These are phyloP conservation scores for Lota lota DNA, from an alignment of 2,113 vertebrate genomes.

Conservation along the genomic window DNA sequence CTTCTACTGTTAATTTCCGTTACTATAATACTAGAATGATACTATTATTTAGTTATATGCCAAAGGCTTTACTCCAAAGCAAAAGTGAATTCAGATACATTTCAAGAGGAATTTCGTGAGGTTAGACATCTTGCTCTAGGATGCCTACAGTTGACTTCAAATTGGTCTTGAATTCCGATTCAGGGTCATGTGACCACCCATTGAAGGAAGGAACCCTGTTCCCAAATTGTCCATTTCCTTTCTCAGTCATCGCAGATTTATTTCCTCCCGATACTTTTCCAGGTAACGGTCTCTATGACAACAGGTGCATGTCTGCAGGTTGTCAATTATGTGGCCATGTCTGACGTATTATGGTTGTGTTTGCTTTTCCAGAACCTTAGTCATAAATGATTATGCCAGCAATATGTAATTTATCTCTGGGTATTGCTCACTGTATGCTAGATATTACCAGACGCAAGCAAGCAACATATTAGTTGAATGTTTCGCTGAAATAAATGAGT, in stretches of 20 bases:
- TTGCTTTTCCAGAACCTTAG: conserved; percentile 63
- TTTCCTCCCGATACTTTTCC: conserved; percentile 42
- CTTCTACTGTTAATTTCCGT: not conserved
- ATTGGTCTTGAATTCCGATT: too few relatives aligned
- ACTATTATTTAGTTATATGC: not conserved
- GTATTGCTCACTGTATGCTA: conserved; percentile 13
- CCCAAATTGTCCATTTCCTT: conserved; percentile 37
- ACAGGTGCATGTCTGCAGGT: conserved; percentile 18
- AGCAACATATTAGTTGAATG: too few relatives aligned
- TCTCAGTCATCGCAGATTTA: conserved; percentile 41
- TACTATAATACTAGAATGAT: not conserved
- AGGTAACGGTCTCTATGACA: conserved; percentile 54
- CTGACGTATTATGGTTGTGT: conserved; percentile 62
- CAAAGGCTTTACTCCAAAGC: too few relatives aligned
- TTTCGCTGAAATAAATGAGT: too few relatives aligned
- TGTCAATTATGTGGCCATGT: conserved; percentile 48
- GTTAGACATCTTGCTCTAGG: too few relatives aligned
- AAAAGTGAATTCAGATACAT: too few relatives aligned
- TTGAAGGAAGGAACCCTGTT: not conserved
- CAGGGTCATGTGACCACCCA: not conserved
- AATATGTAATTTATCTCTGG: conserved; percentile 15
- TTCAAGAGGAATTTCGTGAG: too few relatives aligned
- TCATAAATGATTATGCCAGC: conserved; percentile 43
- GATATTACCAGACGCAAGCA: too few relatives aligned
- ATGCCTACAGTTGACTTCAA: too few relatives aligned